These are phyloP conservation scores for Notarius quadriscutis DNA, from an alignment of 2,113 vertebrate species.

Conservation along the genomic window DNA sequence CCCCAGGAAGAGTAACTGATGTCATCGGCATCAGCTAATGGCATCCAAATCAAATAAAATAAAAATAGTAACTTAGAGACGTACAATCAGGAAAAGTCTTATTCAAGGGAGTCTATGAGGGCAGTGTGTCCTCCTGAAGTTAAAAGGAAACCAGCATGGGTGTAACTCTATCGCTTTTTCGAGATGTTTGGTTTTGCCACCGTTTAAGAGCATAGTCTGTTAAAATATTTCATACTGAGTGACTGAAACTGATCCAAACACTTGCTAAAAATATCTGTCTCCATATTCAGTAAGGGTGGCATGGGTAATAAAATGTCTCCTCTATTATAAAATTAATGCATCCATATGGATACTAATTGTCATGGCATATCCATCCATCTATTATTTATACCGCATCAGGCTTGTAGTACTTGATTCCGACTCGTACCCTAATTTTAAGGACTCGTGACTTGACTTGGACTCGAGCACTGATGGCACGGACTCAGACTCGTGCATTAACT, in stretches of 20 bases:
- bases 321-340: not conserved
- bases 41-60: no score
- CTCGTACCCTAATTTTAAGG: no score
- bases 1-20: no score
- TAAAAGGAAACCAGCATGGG: not conserved
- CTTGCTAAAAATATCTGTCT: no score
- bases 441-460: no score
- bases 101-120: not conserved
- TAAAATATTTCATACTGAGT: not conserved
- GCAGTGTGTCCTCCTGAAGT: not conserved
- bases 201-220: not conserved
- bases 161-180: not conserved
- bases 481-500: no score
- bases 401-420: no score
- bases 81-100: not conserved
- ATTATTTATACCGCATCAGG: no score
- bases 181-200: not conserved
- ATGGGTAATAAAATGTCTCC: not conserved
- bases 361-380: no score
- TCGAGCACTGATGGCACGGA: no score
- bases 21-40: no score
- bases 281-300: not conserved
- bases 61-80: not conserved
- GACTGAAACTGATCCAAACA: not conserved
- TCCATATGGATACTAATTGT: not conserved